These are phyloP conservation scores for Philereme vetulata DNA, from an alignment of 2,888 invertebrate genomes.

Conservation along the genomic window DNA sequence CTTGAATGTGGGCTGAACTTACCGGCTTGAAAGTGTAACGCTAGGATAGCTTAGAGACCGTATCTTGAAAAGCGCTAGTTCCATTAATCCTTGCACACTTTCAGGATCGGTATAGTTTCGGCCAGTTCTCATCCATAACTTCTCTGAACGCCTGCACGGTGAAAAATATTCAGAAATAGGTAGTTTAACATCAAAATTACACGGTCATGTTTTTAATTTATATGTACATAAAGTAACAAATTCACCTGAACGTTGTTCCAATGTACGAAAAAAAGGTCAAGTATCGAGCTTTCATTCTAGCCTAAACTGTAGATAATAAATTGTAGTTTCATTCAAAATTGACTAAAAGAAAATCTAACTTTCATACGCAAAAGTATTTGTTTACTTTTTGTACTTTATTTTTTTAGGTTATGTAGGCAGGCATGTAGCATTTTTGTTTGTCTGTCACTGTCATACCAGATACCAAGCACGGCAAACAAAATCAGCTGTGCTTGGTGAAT, in stretches of 20 bases:
- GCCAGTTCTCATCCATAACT: slow-evolving; percentile 78
- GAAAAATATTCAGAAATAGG: background rate
- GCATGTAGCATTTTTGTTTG: too few relatives aligned
- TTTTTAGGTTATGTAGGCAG: background rate
- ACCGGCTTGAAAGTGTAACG: slow-evolving; percentile 89
- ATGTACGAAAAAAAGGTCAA: slow-evolving; percentile 90
- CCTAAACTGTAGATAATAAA: background rate
- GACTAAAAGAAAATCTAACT: background rate
- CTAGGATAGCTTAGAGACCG: slow-evolving; percentile 82
- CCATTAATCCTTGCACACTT: slow-evolving; percentile 89
- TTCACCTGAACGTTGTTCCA: slow-evolving; percentile 88
- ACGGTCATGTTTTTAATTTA: background rate
- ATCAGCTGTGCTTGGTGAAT: too few relatives aligned
- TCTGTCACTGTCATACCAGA: too few relatives aligned
- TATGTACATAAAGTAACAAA: background rate
- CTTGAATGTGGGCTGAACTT: slow-evolving; percentile 37
- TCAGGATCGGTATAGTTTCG: slow-evolving; percentile 82
- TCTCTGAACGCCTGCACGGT: slow-evolving; percentile 87
- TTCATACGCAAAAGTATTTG: background rate
- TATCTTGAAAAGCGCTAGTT: slow-evolving; percentile 84
- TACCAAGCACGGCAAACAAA: too few relatives aligned
- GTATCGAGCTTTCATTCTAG: slow-evolving; percentile 86
- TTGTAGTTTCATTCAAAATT: background rate
- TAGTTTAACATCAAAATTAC: background rate
- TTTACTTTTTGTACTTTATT: slow-evolving; percentile 4